phyloP scores from a whole-genome alignment of 2,113 vertebrate genomes.

The Myrmecobius fasciatus region DNA sequence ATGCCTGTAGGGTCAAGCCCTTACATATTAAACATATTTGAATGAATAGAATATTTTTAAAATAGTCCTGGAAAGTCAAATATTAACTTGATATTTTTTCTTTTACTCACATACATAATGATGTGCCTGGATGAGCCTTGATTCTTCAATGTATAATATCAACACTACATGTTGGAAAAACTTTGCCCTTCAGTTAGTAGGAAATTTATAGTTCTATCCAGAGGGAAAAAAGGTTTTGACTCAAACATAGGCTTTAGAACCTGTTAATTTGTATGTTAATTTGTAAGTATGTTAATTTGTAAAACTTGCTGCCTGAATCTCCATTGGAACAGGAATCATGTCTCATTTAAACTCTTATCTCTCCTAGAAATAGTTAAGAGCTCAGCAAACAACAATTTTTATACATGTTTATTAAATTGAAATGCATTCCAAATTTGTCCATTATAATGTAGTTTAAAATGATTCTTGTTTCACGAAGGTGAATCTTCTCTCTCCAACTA shows the following conservation, averaged over 20 bases:
- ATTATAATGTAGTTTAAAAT: background rate
- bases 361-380: no score
- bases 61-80: constrained; percentile 55
- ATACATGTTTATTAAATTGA: background rate
- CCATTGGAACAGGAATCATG: no score
- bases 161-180: background rate
- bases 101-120: background rate
- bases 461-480: background rate
- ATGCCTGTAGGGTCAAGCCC: constrained; percentile 49
- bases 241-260: background rate
- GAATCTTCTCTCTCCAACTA: background rate
- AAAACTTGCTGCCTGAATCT: background rate
- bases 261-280: background rate
- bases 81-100: constrained; percentile 5
- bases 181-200: constrained; percentile 10
- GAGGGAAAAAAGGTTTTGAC: background rate
- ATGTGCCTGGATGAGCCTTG: background rate
- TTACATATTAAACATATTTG: constrained; percentile 33
- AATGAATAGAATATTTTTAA: constrained; percentile 50
- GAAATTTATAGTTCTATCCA: background rate
- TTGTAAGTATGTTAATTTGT: background rate
- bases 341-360: no score
- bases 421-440: no score
- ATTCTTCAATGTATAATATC: background rate
- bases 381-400: no score